Percentiles rank a stretch among this genome's conserved stretches.
phyloP scores from a whole-genome alignment of 2,888 invertebrate genomes.

The Serripes groenlandicus region DNA sequence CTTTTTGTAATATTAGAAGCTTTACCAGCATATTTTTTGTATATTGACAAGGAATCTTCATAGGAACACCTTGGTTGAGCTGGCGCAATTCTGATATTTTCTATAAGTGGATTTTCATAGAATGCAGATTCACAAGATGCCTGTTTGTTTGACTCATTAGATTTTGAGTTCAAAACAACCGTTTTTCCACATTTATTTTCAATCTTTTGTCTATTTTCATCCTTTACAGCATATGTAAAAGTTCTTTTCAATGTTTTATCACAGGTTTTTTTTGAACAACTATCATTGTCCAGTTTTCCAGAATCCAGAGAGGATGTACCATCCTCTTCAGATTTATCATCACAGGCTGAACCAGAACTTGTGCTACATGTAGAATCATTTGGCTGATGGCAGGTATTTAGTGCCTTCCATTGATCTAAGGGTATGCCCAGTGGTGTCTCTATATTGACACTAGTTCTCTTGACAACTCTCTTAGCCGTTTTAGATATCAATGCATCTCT shows the following conservation, averaged over 20 bases:
- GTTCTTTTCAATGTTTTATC: too few species aligned
- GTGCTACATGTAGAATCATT: too few species aligned
- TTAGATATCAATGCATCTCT: conserved; percentile 65
- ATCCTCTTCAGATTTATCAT: background rate
- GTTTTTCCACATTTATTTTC: too few species aligned
- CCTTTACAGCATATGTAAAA: too few species aligned
- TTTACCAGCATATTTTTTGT: conserved; percentile 49
- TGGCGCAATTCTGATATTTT: background rate
- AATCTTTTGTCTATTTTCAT: too few species aligned
- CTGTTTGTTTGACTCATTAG: too few species aligned
- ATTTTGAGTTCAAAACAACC: too few species aligned
- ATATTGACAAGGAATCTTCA: conserved; percentile 52
- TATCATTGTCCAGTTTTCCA: background rate
- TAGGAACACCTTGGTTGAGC: conserved; percentile 13
- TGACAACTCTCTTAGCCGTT: conserved; percentile 44
- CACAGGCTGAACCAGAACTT: background rate
- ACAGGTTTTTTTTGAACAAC: too few species aligned
- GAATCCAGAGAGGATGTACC: background rate
- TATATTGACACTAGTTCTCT: background rate
- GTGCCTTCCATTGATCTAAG: conserved; percentile 38
- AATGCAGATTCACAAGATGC: too few species aligned
- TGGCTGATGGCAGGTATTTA: too few species aligned
- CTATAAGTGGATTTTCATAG: background rate
- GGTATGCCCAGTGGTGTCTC: conserved; percentile 52
- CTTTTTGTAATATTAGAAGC: too few species aligned